Base-by-base conservation (phyloP, 2,888 invertebrate genomes). In the Zygaena filipendulae region DNA sequence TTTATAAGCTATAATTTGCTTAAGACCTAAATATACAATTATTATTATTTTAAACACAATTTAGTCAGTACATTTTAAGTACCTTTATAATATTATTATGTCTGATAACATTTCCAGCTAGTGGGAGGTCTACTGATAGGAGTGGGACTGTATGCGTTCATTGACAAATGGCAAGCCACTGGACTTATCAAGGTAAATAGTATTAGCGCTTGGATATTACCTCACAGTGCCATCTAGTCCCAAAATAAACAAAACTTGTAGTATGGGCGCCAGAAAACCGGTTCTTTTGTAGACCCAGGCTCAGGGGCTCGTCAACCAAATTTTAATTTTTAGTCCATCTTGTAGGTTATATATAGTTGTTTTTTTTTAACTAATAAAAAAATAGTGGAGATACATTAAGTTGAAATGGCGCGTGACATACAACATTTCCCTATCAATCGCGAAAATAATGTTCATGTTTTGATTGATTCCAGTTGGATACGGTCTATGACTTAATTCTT, bases 81-180 rank as follows among this genome's bases (percentile, higher is more conserved):
- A n/a, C n/a, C n/a, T n/a, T n/a, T n/a, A n/a, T n/a, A 11, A 27
- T 32, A 27, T 13, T 21, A 16, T 29, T 38, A 21, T 13, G 5
- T 32, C 13, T 14, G 13, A 11, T 16, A 16, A 6, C 7, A 6
- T 16, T 84, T 85, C 35, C 84, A 96, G 96, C 70, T 96, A 29
- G 86, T 94, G 47, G 95, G 96, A 31, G 92, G 93, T 13, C 69
- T 92, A 7, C 71, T 96, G 23, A 87, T 95, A 32, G 94, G 90
- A 4, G 87, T 95, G 35, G 96, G 95, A 4, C 72, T 92, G 3
- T 96, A 95, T 64, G 95, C 96, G 0, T 93, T 95, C 54, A 87
- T 92, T 36, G 95, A 96, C 54, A 96, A 96, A 82, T 93, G 92
- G 87, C 91, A 93, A 53, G 86, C 92, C 3, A 90, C 89, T 11